phyloP scores from a whole-genome alignment of 1,140 invertebrate species.

The Drosophila nebulosa region DNA sequence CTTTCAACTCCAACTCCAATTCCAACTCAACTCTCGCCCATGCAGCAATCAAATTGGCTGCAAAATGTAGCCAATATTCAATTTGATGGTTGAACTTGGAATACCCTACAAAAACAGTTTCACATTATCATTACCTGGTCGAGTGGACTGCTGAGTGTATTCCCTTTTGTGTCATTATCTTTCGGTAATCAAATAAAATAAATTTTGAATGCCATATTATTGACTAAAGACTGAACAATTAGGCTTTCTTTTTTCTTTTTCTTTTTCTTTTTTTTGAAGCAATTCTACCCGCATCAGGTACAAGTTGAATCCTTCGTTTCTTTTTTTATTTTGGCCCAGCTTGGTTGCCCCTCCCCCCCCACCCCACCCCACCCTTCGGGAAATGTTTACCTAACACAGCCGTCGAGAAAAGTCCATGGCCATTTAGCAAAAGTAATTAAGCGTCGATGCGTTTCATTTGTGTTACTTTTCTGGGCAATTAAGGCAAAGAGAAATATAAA shows the following conservation, averaged over 20 bases:
- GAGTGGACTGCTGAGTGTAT: too few relatives aligned
- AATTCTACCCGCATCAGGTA: neutral
- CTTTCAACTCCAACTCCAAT: slow-evolving; percentile 4
- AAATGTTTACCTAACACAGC: slow-evolving; percentile 11
- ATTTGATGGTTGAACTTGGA: neutral
- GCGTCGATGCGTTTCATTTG: slow-evolving; percentile 75
- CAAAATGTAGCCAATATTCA: neutral
- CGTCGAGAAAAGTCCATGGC: slow-evolving; percentile 22
- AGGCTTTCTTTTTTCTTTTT: neutral
- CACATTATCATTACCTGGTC: too few relatives aligned
- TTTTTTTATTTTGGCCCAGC: too few relatives aligned
- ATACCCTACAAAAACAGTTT: neutral
- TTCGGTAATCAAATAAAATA: too few relatives aligned
- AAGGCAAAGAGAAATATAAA: slow-evolving; percentile 46
- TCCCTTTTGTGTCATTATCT: too few relatives aligned
- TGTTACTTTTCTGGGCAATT: slow-evolving; percentile 76
- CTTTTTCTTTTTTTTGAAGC: neutral
- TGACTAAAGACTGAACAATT: too few relatives aligned
- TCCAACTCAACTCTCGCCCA: slow-evolving; percentile 4
- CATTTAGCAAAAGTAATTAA: slow-evolving; percentile 77
- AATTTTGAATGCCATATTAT: too few relatives aligned
- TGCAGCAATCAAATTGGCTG: neutral
- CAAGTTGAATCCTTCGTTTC: neutral
- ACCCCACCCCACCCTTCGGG: too few relatives aligned
- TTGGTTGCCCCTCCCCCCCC: neutral